Base-by-base conservation (phyloP, 53 echinoderm and acorn worm genomes). In the Arbacia lixula region DNA sequence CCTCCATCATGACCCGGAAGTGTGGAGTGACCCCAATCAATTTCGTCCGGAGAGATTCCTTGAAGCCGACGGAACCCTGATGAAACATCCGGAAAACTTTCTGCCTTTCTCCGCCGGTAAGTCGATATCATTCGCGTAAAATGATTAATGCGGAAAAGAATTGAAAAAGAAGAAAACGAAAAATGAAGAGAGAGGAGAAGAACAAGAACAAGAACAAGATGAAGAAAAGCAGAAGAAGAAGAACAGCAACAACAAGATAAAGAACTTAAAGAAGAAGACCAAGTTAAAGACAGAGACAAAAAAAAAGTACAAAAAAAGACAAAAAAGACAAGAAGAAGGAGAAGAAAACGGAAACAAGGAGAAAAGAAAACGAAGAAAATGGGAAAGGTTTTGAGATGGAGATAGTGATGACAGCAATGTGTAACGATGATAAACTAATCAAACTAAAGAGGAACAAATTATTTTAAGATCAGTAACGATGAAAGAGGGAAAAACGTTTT, bases 51-150 rank as follows among this genome's bases (percentile, higher is more conserved):
- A 61, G 2, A 37, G 80, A 17, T 79, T 79, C 80, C 27, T 79
- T 40, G 26, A 79, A 20, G 31, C 22, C 26, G 80, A 79, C 28
- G 80, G 80, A 9, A 79, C 80, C 27, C 39, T 61, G 4, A 32
- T 52, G 29, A 79, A 79, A 26, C 80, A 79, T 27, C 62, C 41
- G 4, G 43, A 79, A 12, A 79, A 61, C 58, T 79, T 79, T 20
- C 25, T 79, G 19, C 80, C 80, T 30, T 79, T 79, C 62, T 79
- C 80, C 19, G 80, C 80, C 9, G 80, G 76, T 76, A 53, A 55
- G 56, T 76, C 2, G 17, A 20, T 3, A 28, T 30, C 29, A 11
- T 30, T 29, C 9, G 8, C 20, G 20, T 57, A 16, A n/a, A 57
- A 16, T n/a, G 57, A 6, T 17, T n/a, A 57, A n/a, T 1, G 14